Percentiles rank a stretch among this genome's conserved stretches.
Evolutionary conservation across 2,888 invertebrate genomes (phyloP).

Genomic region (Orthosia gracilis): DNA sequence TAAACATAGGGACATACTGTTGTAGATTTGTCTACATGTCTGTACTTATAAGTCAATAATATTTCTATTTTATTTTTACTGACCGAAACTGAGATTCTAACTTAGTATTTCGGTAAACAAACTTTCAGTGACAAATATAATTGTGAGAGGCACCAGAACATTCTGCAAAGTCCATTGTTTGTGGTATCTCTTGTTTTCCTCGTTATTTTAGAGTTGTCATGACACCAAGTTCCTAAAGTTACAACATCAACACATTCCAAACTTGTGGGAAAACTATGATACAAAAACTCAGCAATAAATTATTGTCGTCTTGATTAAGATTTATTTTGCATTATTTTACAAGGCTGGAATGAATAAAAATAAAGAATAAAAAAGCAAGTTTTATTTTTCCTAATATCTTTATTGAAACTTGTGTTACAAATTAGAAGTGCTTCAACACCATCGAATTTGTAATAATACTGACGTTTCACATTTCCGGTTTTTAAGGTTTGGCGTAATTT

Average conservation of each 20-base stretch:
- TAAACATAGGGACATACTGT: not conserved
- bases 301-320: not conserved
- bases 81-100: not conserved
- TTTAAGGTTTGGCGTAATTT: constrained; percentile 44
- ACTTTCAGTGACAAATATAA: constrained; percentile 7
- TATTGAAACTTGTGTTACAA: constrained; percentile 82
- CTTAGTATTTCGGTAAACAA: constrained; percentile 5
- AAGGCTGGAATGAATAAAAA: constrained; percentile 43
- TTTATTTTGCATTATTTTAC: constrained; percentile 4
- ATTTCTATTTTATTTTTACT: constrained; percentile 12
- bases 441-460: constrained; percentile 82
- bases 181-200: not conserved
- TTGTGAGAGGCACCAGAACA: constrained; percentile 16
- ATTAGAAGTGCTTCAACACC: constrained; percentile 82
- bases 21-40: not conserved
- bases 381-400: constrained; percentile 81
- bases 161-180: constrained; percentile 12
- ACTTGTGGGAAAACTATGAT: not conserved
- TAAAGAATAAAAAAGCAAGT: constrained; percentile 52
- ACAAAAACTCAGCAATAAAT: not conserved
- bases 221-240: constrained; percentile 31
- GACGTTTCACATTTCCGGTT: constrained; percentile 60
- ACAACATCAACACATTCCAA: constrained; percentile 2
- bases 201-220: constrained; percentile 15
- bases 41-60: constrained; percentile 22